phyloP scores from a whole-genome alignment of 2,113 vertebrate species.

The Oncorhynchus clarkii region DNA sequence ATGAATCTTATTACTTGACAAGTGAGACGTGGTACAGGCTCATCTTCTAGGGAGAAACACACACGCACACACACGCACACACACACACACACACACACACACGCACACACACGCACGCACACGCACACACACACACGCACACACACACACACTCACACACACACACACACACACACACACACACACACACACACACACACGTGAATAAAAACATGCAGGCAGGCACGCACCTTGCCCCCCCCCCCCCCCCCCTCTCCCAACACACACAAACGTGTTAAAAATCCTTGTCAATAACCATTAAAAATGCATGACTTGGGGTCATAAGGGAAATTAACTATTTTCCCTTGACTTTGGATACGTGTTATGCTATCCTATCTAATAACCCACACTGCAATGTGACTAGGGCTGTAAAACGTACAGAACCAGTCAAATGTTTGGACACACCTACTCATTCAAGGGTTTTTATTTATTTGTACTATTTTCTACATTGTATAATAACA shows the following conservation, averaged over 20 bases:
- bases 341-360: slow-evolving; percentile 40
- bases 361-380: slow-evolving; percentile 52
- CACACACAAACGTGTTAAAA: slow-evolving; percentile 13
- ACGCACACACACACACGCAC: no score
- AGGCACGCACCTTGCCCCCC: neutral
- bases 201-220: neutral
- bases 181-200: neutral
- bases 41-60: neutral
- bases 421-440: no score
- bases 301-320: no score
- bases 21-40: neutral
- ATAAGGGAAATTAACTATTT: no score
- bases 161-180: neutral
- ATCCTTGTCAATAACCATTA: neutral
- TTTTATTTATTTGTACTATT: no score
- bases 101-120: no score
- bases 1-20: neutral
- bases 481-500: no score
- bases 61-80: neutral
- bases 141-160: neutral
- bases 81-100: neutral
- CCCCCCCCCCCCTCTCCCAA: neutral
- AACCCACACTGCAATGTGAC: slow-evolving; percentile 57
- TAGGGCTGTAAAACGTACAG: neutral
- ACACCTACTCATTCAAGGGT: no score